These are phyloP conservation scores for Pristionchus entomophagus DNA, from an alignment of 2,888 invertebrate genomes.

Conservation along the genomic window DNA sequence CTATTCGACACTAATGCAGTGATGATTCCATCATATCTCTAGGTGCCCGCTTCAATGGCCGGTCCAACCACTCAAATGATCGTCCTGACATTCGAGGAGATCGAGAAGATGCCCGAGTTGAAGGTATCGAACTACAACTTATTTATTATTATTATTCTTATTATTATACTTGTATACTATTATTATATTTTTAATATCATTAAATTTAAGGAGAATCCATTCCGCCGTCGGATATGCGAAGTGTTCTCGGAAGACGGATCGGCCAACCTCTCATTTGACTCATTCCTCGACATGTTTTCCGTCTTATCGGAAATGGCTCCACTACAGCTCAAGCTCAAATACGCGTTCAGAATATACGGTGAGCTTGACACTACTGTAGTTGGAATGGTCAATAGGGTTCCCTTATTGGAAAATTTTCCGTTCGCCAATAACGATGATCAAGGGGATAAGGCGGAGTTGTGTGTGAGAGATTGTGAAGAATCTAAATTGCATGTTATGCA, in stretches of 20 bases:
- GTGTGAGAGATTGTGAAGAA: too few species aligned
- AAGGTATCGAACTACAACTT: conserved; percentile 68
- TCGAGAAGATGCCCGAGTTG: conserved; percentile 72
- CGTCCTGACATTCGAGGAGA: conserved; percentile 84
- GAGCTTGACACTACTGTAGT: too few species aligned
- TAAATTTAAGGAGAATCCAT: too few species aligned
- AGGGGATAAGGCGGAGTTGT: too few species aligned
- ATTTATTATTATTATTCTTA: conserved; percentile 98
- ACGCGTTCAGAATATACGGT: conserved; percentile 97
- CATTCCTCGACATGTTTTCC: conserved; percentile 92
- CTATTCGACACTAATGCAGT: too few species aligned
- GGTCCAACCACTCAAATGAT: conserved; percentile 90
- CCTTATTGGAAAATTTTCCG: too few species aligned
- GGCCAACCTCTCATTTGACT: conserved; percentile 93
- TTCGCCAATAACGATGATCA: too few species aligned
- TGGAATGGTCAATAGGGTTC: too few species aligned
- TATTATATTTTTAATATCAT: too few species aligned
- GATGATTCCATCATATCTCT: too few species aligned
- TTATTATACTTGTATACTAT: too few species aligned
- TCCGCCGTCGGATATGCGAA: conserved; percentile 91
- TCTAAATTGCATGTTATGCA: too few species aligned
- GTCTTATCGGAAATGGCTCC: conserved; percentile 97
- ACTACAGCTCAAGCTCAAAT: conserved; percentile 94
- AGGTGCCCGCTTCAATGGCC: conserved; percentile 92
- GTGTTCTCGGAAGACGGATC: conserved; percentile 93